Conservation (phyloP, 2,113 vertebrate species). For the Microtus pennsylvanicus region DNA sequence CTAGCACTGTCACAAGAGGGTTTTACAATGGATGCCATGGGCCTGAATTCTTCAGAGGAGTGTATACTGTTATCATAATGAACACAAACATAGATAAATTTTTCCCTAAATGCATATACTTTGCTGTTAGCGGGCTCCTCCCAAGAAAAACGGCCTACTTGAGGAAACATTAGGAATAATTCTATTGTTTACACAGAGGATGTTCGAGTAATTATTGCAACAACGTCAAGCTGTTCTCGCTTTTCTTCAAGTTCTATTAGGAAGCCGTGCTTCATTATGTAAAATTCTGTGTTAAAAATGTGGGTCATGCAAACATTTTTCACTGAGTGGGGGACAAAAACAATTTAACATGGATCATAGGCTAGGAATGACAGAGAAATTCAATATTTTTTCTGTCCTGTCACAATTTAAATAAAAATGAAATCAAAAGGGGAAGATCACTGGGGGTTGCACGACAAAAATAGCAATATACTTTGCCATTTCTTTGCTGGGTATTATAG, state of each 20-base stretch:
- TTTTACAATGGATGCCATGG: not conserved
- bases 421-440: constrained; percentile 58
- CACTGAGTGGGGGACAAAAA: constrained; percentile 56
- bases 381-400: constrained; percentile 50
- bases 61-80: constrained; percentile 48
- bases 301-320: constrained; percentile 63
- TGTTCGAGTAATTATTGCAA: constrained; percentile 53
- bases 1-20: not conserved
- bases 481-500: constrained; percentile 72
- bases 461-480: constrained; percentile 65
- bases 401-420: constrained; percentile 73
- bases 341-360: constrained; percentile 53
- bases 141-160: constrained; percentile 49
- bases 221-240: not conserved
- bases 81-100: constrained; percentile 52
- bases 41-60: constrained; percentile 62
- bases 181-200: constrained; percentile 22
- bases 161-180: constrained; percentile 60
- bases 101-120: not conserved
- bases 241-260: constrained; percentile 8
- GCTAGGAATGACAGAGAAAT: constrained; percentile 49
- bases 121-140: constrained; percentile 49
- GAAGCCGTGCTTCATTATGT: constrained; percentile 62
- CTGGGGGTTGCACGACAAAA: constrained; percentile 38
- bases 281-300: constrained; percentile 54